These are phyloP conservation scores for Pelagia noctiluca DNA, from an alignment of 30 jellyfish, hydroid and myxozoan genomes.

Conservation along the genomic window DNA sequence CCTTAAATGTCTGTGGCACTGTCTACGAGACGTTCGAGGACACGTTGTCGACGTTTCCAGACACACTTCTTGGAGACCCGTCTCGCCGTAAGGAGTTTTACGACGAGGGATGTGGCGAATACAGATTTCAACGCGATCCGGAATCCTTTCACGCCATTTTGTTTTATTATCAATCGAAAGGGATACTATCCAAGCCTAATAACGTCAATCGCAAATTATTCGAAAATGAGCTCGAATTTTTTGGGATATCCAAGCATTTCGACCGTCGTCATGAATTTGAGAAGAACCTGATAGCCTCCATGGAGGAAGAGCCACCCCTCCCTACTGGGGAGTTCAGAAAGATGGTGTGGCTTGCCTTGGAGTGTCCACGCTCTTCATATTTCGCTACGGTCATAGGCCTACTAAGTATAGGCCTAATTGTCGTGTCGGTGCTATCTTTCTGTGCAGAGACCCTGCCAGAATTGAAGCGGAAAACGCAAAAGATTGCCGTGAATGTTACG, in stretches of 20 bases:
- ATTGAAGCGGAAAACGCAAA: slow-evolving; percentile 21
- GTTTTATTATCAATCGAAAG: slow-evolving; percentile 89
- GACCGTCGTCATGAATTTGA: slow-evolving; percentile 81
- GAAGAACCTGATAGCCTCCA: slow-evolving; percentile 12
- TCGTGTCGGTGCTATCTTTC: slow-evolving; percentile 52
- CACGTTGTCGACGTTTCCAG: slow-evolving; percentile 75
- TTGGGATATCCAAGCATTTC: slow-evolving; percentile 57
- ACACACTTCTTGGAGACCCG: slow-evolving; percentile 81
- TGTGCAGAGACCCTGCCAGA: slow-evolving; percentile 84
- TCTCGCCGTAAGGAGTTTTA: slow-evolving; percentile 46
- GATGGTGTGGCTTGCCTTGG: slow-evolving; percentile 56
- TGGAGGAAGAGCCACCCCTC: slow-evolving; percentile 13
- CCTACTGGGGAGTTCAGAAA: slow-evolving; percentile 49
- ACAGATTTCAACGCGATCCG: slow-evolving; percentile 70
- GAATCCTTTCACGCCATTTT: slow-evolving; percentile 80
- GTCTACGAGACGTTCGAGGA: slow-evolving; percentile 78
- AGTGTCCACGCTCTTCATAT: slow-evolving; percentile 39
- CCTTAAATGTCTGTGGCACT: slow-evolving; percentile 63
- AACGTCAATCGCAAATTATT: slow-evolving; percentile 60
- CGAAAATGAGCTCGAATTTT: slow-evolving; percentile 72
- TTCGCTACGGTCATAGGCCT: slow-evolving; percentile 32
- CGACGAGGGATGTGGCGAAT: slow-evolving; percentile 44
- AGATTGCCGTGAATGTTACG: slow-evolving; percentile 5
- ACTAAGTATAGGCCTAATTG: slow-evolving; percentile 43
- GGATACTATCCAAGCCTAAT: slow-evolving; percentile 78